These are phyloP conservation scores for Euphydryas editha DNA, from an alignment of 2,888 invertebrate species.

Conservation along the genomic window DNA sequence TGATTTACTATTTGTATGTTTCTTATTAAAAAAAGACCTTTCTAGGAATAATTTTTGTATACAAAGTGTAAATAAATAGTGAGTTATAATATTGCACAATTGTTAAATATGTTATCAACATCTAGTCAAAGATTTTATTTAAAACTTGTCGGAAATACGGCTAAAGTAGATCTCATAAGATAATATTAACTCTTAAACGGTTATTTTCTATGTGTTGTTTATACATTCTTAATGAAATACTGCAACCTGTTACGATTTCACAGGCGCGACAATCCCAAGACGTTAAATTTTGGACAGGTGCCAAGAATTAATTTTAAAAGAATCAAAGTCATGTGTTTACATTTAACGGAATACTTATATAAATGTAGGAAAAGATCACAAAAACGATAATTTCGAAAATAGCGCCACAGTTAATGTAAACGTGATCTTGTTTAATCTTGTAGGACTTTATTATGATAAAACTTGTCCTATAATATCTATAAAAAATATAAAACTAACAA, in stretches of 20 bases:
- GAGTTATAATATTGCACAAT: too few relatives aligned
- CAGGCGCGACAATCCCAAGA: constrained; percentile 26
- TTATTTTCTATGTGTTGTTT: not conserved
- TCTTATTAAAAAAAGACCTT: too few relatives aligned
- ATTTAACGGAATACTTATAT: constrained; percentile 17
- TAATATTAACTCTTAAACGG: not conserved
- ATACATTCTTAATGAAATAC: constrained; percentile 11
- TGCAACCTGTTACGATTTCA: constrained; percentile 34
- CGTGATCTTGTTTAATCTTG: not conserved
- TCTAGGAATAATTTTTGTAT: too few relatives aligned
- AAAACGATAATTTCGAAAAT: constrained; percentile 25
- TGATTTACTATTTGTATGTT: too few relatives aligned
- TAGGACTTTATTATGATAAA: not conserved
- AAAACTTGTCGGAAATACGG: not conserved
- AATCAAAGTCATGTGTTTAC: constrained; percentile 34
- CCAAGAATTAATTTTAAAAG: constrained; percentile 24
- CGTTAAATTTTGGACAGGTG: constrained; percentile 31
- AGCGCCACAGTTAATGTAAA: constrained; percentile 19
- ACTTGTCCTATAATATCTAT: constrained; percentile 15
- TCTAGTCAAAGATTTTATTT: not conserved
- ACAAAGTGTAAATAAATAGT: too few relatives aligned
- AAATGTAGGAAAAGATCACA: constrained; percentile 5
- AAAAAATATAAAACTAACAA: constrained; percentile 20
- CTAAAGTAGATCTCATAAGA: not conserved
- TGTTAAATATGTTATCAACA: not conserved